Conservation (phyloP, 2,888 invertebrate species). For the Tolmerus cingulatus region DNA sequence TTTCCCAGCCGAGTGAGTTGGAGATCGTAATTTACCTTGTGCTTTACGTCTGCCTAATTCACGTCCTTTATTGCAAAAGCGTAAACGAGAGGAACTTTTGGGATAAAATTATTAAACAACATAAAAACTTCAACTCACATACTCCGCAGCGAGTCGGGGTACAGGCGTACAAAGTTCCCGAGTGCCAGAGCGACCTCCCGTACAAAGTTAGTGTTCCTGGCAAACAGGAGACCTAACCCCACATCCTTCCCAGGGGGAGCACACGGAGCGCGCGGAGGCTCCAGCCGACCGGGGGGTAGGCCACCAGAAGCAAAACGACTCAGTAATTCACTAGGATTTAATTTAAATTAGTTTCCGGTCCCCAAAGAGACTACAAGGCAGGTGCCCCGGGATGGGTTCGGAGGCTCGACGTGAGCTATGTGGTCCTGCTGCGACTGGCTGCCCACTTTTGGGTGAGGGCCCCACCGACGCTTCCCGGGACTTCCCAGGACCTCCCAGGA, state of each 20-base stretch:
- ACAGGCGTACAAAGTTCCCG: constrained; percentile 23
- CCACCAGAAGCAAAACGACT: constrained; percentile 41
- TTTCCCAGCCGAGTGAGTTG: background rate
- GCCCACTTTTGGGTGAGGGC: background rate
- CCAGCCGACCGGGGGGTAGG: background rate
- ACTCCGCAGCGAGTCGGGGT: background rate
- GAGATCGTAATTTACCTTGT: constrained; percentile 1
- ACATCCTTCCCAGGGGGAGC: background rate
- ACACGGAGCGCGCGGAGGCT: background rate
- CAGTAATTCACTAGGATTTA: constrained; percentile 79
- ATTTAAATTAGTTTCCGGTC: constrained; percentile 73
- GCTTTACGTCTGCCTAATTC: background rate
- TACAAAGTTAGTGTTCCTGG: background rate
- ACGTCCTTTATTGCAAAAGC: constrained; percentile 17
- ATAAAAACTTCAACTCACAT: constrained; percentile 38
- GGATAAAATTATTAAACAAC: constrained; percentile 40
- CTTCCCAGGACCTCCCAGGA: background rate
- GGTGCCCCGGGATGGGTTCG: background rate
- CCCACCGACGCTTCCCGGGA: background rate
- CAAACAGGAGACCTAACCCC: background rate
- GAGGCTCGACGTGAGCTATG: background rate
- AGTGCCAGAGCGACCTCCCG: background rate
- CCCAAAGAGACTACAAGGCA: constrained; percentile 26
- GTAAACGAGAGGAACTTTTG: constrained; percentile 10
- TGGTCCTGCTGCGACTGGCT: background rate